Percentiles rank a stretch among this genome's conserved stretches.
phyloP scores from a whole-genome alignment of 2,113 vertebrate species.

The Columba janthina region DNA sequence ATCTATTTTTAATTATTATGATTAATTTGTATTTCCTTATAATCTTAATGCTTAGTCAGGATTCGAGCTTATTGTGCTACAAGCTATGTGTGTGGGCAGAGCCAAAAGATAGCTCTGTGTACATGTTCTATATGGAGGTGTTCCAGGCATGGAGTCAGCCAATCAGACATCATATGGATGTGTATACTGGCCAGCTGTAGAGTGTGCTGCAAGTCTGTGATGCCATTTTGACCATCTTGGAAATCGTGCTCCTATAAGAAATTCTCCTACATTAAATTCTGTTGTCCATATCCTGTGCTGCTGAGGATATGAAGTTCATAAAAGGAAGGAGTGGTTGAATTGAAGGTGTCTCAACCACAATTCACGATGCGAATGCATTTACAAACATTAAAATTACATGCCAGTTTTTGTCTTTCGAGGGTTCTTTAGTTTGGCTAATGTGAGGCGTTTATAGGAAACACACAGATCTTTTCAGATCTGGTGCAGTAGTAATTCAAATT shows the following conservation, averaged over 20 bases:
- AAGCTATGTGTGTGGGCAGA: neutral
- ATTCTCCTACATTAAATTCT: neutral
- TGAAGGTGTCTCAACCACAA: neutral
- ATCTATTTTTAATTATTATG: neutral
- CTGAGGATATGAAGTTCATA: neutral
- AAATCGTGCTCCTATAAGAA: neutral
- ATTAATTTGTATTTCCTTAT: neutral
- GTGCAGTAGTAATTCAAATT: neutral
- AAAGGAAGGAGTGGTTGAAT: neutral
- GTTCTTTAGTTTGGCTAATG: constrained; percentile 39
- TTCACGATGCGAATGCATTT: neutral
- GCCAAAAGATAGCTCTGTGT: neutral
- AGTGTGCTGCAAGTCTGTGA: neutral
- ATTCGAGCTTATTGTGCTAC: neutral
- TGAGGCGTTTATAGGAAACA: neutral
- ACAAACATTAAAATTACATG: neutral
- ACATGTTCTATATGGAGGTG: neutral
- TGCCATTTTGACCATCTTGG: neutral
- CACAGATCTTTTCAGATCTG: neutral
- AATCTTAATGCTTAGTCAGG: neutral
- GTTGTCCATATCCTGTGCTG: rapidly evolving
- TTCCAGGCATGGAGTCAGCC: neutral
- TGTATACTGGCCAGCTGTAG: neutral
- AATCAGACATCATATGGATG: neutral
- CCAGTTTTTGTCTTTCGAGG: neutral